Conservation (phyloP, 1,140 invertebrate genomes). For the Listronotus bonariensis region DNA sequence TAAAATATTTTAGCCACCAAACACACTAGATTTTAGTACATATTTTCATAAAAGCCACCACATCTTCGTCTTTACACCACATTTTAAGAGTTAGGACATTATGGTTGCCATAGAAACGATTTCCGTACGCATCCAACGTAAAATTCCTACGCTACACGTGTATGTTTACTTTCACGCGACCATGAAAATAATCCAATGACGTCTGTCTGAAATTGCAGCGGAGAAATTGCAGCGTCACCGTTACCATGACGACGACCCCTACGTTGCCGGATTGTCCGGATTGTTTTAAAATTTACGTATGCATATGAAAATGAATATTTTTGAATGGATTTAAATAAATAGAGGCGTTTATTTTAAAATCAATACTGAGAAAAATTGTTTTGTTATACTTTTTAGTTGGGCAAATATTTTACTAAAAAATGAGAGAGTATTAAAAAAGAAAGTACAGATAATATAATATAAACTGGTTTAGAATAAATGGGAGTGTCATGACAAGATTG, state of each 20-base stretch:
- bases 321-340: background rate
- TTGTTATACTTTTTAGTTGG: too few relatives aligned
- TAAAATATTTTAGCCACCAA: too few relatives aligned
- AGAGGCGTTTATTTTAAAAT: background rate
- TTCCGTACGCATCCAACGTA: constrained; percentile 23
- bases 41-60: too few relatives aligned
- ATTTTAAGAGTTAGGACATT: constrained; percentile 17
- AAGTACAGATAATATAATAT: background rate
- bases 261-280: constrained; percentile 15
- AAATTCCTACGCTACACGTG: background rate
- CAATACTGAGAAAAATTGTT: too few relatives aligned
- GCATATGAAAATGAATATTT: background rate
- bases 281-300: background rate
- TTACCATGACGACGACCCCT: constrained; percentile 45
- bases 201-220: constrained; percentile 35
- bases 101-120: constrained; percentile 29
- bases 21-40: too few relatives aligned
- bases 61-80: constrained; percentile 7
- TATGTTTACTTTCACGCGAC: constrained; percentile 7
- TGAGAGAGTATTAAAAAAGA: background rate
- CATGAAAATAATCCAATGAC: constrained; percentile 19
- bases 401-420: too few relatives aligned
- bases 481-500: too few relatives aligned
- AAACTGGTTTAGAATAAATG: too few relatives aligned
- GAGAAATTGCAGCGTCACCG: constrained; percentile 47